Conservation (phyloP, 2,797 vertebrate species). For the Caiman crocodilus region DNA sequence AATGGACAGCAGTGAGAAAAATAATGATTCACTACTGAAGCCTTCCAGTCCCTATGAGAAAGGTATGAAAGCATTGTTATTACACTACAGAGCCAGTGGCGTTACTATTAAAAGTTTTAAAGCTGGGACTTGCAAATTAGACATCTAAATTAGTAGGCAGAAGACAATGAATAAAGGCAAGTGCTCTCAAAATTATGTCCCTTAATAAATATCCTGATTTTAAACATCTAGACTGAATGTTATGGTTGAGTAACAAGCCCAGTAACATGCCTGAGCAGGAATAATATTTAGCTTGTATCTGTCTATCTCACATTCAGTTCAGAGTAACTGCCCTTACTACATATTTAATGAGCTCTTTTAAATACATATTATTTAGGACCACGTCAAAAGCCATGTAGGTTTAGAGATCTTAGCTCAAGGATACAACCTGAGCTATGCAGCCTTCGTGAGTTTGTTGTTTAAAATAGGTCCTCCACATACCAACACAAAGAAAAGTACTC, state of each 20-base stretch:
- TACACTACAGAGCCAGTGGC: not conserved
- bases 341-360: not conserved
- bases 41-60: not conserved
- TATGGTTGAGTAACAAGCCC: no score
- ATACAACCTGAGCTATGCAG: not conserved
- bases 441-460: not conserved
- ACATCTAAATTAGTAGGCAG: not conserved
- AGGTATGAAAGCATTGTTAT: not conserved
- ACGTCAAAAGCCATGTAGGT: not conserved
- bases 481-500: not conserved
- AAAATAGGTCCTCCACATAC: not conserved
- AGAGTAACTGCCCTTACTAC: no score
- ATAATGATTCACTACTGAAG: not conserved
- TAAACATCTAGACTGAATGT: no score
- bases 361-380: not conserved
- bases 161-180: no score
- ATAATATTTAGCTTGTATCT: no score
- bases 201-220: no score
- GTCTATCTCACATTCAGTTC: no score
- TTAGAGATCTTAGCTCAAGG: not conserved
- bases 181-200: no score
- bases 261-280: no score
- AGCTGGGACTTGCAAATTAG: not conserved
- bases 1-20: not conserved
- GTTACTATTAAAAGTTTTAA: not conserved